A percentile compares a stretch with the other conserved stretches of the same genome.
phyloP scores from a whole-genome alignment of 2,888 invertebrate species.

The Meta bourneti region DNA sequence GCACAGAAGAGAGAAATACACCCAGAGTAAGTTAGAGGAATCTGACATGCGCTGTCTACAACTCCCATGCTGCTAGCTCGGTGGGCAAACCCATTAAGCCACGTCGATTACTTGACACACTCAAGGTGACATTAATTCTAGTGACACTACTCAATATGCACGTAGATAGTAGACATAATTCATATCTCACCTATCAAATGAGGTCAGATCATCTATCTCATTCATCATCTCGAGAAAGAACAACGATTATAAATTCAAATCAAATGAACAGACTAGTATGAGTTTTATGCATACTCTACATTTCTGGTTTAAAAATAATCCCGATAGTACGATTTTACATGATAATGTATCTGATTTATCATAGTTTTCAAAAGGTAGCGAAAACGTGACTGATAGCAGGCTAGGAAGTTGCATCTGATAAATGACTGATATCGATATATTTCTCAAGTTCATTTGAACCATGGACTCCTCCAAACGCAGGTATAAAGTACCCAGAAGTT shows the following conservation, averaged over 20 bases:
- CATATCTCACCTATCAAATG: conserved; percentile 2
- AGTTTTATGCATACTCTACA: background rate
- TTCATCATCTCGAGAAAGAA: background rate
- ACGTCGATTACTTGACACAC: too few species aligned
- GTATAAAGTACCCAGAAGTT: too few species aligned
- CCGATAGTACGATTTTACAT: background rate
- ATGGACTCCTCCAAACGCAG: too few species aligned
- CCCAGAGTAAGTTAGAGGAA: background rate
- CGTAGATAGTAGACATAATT: too few species aligned
- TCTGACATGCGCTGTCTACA: background rate
- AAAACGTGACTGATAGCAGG: background rate
- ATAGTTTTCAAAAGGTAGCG: background rate
- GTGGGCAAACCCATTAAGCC: too few species aligned
- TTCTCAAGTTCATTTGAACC: too few species aligned
- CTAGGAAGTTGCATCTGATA: background rate
- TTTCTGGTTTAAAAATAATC: background rate
- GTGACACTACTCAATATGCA: too few species aligned
- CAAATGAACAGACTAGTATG: background rate
- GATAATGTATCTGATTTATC: background rate
- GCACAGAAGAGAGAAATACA: too few species aligned
- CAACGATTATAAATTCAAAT: background rate
- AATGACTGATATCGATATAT: too few species aligned
- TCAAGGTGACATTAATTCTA: too few species aligned
- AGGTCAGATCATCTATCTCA: background rate
- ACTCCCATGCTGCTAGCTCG: too few species aligned